Evolutionary conservation across 2,888 invertebrate species (phyloP), one percentile per base, ranked within the genome.

Genomic region (Venusia cambrica): DNA sequence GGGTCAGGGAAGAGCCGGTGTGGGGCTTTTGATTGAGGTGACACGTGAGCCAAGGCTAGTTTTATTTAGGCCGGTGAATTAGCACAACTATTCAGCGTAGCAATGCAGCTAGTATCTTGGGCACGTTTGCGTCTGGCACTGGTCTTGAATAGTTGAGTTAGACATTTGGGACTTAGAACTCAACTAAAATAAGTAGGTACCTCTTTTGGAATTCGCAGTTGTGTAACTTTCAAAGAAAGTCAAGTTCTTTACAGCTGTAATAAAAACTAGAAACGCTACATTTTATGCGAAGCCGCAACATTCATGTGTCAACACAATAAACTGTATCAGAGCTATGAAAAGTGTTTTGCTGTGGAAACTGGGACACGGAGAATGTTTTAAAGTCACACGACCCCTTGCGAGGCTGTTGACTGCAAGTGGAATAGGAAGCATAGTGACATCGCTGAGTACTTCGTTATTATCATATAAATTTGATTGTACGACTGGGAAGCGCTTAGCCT

Each of bases 221-320:
- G 38, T 46, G 45, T 17, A 46, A 51, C 36, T 48, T 48, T 54
- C 49, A 37, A 41, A 27, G 41, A 40, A 36, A 40, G 26, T 32
- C 30, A 52, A 35, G 29, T 49, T 57, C 45, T 51, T 56, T 57
- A 54, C 25, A 32, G 32, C 37, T 24, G 16, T 24, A 18, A 41
- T 54, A 50, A 56, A 49, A 48, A 34, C 14, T 30, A 36, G 18
- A 12, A 45, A 39, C 29, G 37, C 40, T 27, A 47, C 35, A 14
- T 37, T 51, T 54, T 45, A 44, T 18, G 39, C 11, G 38, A 38
- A 36, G 32, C 39, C 43, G 33, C 48, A 41, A 38, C 41, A 39
- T 48, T 54, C 48, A 53, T 51, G 55, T 59, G 48, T 54, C 48
- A 51, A 52, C 51, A 56, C 45, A 51, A 52, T 62, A 55, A 57